A percentile compares a stretch with the other conserved stretches of the same genome.
Conservation (phyloP, 2,113 vertebrate genomes). For the Scomber scombrus region DNA sequence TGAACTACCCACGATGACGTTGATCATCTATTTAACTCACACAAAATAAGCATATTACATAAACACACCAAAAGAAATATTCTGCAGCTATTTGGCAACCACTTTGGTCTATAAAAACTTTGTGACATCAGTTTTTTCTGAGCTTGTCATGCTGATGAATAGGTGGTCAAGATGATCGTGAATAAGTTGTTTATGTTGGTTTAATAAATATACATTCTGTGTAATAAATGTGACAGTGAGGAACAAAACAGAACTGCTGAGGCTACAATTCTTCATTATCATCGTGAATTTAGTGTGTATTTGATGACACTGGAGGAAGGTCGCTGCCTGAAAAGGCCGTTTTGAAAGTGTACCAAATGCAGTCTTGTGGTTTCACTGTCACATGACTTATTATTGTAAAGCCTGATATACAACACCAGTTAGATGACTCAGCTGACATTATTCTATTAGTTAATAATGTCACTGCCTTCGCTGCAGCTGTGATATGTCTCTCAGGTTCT, state of each 20-base stretch:
- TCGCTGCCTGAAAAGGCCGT: background rate
- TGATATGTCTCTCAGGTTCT: slow-evolving; percentile 1
- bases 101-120: background rate
- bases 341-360: background rate
- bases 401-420: background rate
- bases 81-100: background rate
- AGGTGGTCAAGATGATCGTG: background rate
- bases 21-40: background rate
- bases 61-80: background rate
- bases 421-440: slow-evolving; percentile 6
- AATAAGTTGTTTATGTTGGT: background rate
- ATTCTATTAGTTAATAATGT: background rate
- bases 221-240: background rate
- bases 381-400: background rate
- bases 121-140: background rate
- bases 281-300: background rate
- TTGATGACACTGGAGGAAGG: background rate
- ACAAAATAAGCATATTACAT: slow-evolving; percentile 5
- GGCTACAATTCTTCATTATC: background rate
- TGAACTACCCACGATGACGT: background rate
- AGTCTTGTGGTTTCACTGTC: background rate
- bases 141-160: slow-evolving; percentile 2
- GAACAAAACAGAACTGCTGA: background rate
- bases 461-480: background rate
- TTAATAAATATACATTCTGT: background rate